A percentile compares a stretch with the other conserved stretches of the same genome.
phyloP scores from a whole-genome alignment of 1,140 invertebrate genomes.

The Eumeta japonica region DNA sequence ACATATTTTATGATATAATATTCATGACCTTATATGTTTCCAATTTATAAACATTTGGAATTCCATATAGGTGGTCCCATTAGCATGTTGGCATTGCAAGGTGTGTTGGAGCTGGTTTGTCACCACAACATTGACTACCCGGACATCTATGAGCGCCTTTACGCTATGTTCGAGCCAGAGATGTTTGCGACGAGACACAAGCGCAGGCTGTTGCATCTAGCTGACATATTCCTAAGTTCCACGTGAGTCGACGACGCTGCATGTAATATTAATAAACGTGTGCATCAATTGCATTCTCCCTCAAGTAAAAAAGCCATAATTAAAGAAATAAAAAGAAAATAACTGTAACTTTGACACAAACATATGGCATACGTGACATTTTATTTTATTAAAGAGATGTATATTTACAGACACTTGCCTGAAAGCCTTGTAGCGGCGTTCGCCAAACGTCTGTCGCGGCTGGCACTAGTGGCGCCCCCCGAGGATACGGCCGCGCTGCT shows the following conservation, averaged over 20 bases:
- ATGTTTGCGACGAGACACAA: conserved; percentile 91
- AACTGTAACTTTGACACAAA: too few relatives aligned
- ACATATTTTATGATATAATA: neutral
- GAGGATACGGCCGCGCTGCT: conserved; percentile 78
- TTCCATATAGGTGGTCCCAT: conserved; percentile 75
- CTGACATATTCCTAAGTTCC: conserved; percentile 89
- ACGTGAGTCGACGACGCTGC: too few relatives aligned
- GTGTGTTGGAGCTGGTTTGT: conserved; percentile 86
- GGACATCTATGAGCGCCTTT: conserved; percentile 91
- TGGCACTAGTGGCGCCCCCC: conserved; percentile 78
- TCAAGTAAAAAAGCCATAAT: neutral
- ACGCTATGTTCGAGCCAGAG: conserved; percentile 86
- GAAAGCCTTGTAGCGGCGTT: conserved; percentile 91
- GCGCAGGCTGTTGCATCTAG: conserved; percentile 79
- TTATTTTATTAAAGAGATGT: too few relatives aligned
- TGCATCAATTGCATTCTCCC: conserved; percentile 7
- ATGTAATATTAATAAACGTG: conserved; percentile 2
- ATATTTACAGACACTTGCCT: conserved; percentile 76
- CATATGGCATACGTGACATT: too few relatives aligned
- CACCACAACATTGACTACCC: conserved; percentile 94
- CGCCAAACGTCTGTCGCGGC: conserved; percentile 81
- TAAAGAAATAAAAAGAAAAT: too few relatives aligned
- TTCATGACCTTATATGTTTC: neutral
- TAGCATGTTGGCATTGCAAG: conserved; percentile 88
- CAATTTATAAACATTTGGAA: neutral